phyloP scores from a whole-genome alignment of 2,888 invertebrate genomes.

The Apamea crenata region DNA sequence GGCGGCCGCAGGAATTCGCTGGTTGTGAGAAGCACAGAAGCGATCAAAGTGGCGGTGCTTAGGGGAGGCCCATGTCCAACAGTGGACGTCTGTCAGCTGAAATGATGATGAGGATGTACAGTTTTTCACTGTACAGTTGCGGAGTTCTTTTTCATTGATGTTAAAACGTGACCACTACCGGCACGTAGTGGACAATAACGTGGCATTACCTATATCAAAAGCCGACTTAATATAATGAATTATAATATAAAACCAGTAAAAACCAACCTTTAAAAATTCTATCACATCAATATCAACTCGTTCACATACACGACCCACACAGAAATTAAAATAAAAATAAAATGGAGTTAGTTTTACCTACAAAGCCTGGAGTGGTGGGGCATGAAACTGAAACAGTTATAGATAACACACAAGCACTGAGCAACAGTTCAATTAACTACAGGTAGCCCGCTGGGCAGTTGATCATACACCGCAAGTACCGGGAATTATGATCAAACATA shows the following conservation, averaged over 20 bases:
- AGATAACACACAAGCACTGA: constrained; percentile 22
- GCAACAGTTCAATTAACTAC: constrained; percentile 48
- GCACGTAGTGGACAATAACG: background rate
- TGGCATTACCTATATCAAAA: background rate
- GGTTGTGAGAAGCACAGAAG: no score
- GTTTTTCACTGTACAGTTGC: background rate
- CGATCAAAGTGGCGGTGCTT: no score
- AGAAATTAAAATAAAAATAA: constrained; percentile 19
- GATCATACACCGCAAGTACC: background rate
- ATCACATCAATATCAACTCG: background rate
- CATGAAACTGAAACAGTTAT: constrained; percentile 40
- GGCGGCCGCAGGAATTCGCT: no score
- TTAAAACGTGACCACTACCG: background rate
- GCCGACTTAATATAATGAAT: no score
- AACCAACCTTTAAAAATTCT: background rate
- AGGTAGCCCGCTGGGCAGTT: constrained; percentile 19
- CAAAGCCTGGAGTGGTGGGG: constrained; percentile 17
- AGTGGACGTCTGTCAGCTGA: no score
- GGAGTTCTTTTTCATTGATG: background rate
- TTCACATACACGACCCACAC: background rate
- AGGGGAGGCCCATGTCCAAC: no score
- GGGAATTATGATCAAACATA: constrained; percentile 12
- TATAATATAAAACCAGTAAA: no score
- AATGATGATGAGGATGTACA: no score
- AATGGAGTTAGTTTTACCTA: constrained; percentile 8